Evolutionary conservation across 2,797 vertebrate species (phyloP), one percentile per base, ranked within the genome.

Genomic region (Neosilurus hyrtlii): DNA sequence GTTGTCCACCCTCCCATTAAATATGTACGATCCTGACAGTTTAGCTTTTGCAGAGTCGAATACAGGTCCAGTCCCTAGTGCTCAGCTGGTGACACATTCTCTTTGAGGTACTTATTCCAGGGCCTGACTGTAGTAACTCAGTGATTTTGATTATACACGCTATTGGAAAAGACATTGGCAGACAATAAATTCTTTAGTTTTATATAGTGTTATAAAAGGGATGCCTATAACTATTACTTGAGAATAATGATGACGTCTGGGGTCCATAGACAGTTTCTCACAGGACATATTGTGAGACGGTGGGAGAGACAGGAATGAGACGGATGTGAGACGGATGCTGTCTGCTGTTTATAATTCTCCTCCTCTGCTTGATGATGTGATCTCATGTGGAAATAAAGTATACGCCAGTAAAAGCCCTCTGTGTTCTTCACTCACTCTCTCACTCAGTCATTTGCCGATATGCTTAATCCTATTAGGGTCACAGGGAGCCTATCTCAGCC

Each of bases 291-390:
- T 10, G 26, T 56, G 54, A 57, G 57, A 57, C 9, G 6, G 24
- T 54, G 43, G 51, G 51, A 6, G 11, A 51, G 20, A n/a, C 10
- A 49, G 24, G 87, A 89, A 88, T 86, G 88, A 82, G 88, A 74
- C 86, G 86, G 88, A 84, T 78, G 88, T 86, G 90, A 87, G 68
- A 52, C 49, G 12, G n/a, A 71, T 35, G 9, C 30, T 37, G 10
- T 51, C 68, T 71, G 11, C 15, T 20, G 35, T 43, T 71, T 71
- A 71, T 54, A 8, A 54, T 54, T 8, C 2, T 73, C 24, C 16
- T 73, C 15, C 9, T 54, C 15, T 73, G 24, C 51, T 26, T 71
- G n/a, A 15, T 52, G 22, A 52, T 66, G 65, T 66, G 10, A 6
- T 72, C 70, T 26, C 15, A 54, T 54, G 49, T 8, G 49, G 22